phyloP scores from a whole-genome alignment of 2,797 vertebrate genomes.

The Sitta carolinensis region DNA sequence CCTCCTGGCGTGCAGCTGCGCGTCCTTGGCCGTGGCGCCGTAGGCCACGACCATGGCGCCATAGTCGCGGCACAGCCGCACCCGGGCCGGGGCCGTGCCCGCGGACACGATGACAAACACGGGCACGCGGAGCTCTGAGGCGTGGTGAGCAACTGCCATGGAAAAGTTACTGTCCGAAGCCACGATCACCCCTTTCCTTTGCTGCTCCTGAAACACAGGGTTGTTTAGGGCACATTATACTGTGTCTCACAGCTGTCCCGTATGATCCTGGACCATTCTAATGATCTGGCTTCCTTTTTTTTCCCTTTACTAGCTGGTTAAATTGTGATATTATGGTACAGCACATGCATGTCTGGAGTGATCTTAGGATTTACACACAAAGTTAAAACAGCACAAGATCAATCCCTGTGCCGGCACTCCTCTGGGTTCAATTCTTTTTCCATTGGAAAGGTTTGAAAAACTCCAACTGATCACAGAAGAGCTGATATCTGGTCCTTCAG shows the following conservation, averaged over 20 bases:
- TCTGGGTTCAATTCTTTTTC: background rate
- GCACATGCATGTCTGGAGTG: background rate
- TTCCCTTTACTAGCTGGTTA: background rate
- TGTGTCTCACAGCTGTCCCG: background rate
- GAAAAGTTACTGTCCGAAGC: slow-evolving; percentile 88
- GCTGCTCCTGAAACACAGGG: slow-evolving; percentile 81
- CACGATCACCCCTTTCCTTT: slow-evolving; percentile 90
- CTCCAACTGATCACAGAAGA: background rate
- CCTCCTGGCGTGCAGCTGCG: slow-evolving; percentile 81
- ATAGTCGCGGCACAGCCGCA: slow-evolving; percentile 85
- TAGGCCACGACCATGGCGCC: slow-evolving; percentile 90
- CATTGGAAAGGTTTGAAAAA: background rate
- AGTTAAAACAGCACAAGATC: background rate
- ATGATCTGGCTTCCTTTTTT: background rate
- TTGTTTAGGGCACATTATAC: background rate
- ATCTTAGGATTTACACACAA: background rate
- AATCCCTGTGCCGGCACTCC: background rate
- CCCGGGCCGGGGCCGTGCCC: slow-evolving; percentile 76
- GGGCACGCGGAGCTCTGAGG: slow-evolving; percentile 82
- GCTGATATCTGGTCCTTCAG: background rate
- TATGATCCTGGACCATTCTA: background rate
- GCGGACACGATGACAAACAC: slow-evolving; percentile 87
- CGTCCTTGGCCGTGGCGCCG: slow-evolving; percentile 78
- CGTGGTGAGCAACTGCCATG: slow-evolving; percentile 88
- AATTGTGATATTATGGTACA: background rate